Percentiles rank a stretch among this genome's conserved stretches.
These are phyloP conservation scores for Dermochelys coriacea DNA, from an alignment of 2,797 vertebrate species.

Conservation along the genomic window DNA sequence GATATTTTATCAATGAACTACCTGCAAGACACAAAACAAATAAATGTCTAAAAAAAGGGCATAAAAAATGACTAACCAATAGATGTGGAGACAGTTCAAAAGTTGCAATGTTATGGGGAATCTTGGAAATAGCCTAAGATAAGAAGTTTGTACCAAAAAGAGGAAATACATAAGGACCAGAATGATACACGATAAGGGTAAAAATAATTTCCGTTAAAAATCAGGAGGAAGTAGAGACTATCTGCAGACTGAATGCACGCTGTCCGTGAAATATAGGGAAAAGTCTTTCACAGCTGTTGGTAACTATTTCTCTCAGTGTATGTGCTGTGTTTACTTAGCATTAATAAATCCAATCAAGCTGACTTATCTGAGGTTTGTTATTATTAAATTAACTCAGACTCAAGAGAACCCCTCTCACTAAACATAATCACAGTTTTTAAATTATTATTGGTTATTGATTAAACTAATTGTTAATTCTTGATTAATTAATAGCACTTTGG, in stretches of 20 bases:
- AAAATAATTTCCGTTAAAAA: neutral
- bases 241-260: neutral
- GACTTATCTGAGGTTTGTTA: neutral
- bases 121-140: neutral
- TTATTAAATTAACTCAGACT: neutral
- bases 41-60: neutral
- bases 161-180: neutral
- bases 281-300: neutral
- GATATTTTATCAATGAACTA: neutral
- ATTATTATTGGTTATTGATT: neutral
- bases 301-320: neutral
- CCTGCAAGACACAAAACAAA: neutral
- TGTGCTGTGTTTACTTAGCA: neutral
- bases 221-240: neutral
- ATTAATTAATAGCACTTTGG: neutral
- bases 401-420: neutral
- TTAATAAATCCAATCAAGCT: neutral
- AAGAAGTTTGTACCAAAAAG: neutral
- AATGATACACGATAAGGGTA: neutral
- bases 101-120: neutral
- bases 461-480: neutral
- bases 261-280: neutral
- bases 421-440: neutral
- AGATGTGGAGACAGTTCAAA: neutral
- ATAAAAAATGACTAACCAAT: neutral